phyloP scores from a whole-genome alignment of 37 sponge, comb jelly and placozoan genomes.

The Diacarnus erythraeanus region DNA sequence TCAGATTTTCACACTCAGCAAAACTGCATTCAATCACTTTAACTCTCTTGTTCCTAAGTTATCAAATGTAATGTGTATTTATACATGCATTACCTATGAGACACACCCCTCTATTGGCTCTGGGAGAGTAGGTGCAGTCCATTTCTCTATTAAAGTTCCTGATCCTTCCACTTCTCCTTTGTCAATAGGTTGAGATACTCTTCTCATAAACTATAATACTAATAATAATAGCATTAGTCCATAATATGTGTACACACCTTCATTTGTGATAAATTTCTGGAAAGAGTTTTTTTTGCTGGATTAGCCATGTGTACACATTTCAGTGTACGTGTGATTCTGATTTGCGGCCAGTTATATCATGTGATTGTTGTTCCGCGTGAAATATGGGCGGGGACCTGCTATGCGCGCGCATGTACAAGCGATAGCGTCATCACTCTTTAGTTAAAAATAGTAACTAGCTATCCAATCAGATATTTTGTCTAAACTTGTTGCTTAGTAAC shows the following conservation, averaged over 20 bases:
- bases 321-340: too few relatives aligned
- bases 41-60: not conserved
- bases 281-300: constrained; percentile 50
- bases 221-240: not conserved
- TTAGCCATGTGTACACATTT: constrained; percentile 58
- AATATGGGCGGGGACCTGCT: not conserved
- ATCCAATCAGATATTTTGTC: constrained; percentile 30
- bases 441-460: not conserved
- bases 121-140: constrained; percentile 56
- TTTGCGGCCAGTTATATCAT: too few relatives aligned
- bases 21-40: constrained; percentile 29
- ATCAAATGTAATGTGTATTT: not conserved
- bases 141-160: constrained; percentile 53
- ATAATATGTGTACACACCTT: constrained; percentile 33
- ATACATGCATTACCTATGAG: not conserved
- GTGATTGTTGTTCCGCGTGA: too few relatives aligned
- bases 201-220: constrained; percentile 77
- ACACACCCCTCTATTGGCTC: not conserved
- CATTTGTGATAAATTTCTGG: constrained; percentile 74
- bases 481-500: constrained; percentile 50
- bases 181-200: constrained; percentile 7
- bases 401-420: not conserved
- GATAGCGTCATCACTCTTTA: not conserved
- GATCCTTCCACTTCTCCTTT: constrained; percentile 13
- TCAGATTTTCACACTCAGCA: constrained; percentile 54